These are phyloP conservation scores for Struthidea cinerea DNA, from an alignment of 2,113 vertebrate genomes.

Conservation along the genomic window DNA sequence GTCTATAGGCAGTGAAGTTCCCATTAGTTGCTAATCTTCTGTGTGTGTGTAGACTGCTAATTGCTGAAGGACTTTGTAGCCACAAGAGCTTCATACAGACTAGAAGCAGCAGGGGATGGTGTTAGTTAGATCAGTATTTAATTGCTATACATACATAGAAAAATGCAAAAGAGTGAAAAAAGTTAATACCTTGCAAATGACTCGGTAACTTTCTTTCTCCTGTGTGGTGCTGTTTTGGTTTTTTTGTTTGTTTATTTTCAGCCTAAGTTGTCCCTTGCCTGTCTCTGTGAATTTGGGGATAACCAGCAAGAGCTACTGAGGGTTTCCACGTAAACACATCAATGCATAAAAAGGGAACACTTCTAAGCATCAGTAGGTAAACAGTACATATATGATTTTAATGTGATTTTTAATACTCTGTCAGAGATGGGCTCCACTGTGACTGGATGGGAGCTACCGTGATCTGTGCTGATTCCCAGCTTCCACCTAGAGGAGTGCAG, in stretches of 20 bases:
- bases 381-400: background rate
- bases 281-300: background rate
- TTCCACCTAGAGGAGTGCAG: background rate
- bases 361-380: background rate
- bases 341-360: background rate
- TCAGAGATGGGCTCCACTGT: background rate
- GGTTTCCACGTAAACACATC: background rate
- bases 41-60: too few species aligned
- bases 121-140: background rate
- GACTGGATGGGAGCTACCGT: rapidly evolving
- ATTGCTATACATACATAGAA: background rate
- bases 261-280: background rate
- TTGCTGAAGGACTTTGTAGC: background rate
- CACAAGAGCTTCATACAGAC: background rate
- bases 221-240: background rate
- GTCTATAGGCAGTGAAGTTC: rapidly evolving
- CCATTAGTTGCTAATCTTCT: background rate
- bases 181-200: background rate
- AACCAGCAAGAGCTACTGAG: background rate
- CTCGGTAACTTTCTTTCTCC: background rate
- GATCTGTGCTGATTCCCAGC: background rate
- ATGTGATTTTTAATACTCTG: background rate
- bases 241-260: background rate
- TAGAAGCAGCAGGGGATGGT: background rate
- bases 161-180: background rate